These are phyloP conservation scores for Spicauda simplicius DNA, from an alignment of 2,888 invertebrate genomes.

Conservation along the genomic window DNA sequence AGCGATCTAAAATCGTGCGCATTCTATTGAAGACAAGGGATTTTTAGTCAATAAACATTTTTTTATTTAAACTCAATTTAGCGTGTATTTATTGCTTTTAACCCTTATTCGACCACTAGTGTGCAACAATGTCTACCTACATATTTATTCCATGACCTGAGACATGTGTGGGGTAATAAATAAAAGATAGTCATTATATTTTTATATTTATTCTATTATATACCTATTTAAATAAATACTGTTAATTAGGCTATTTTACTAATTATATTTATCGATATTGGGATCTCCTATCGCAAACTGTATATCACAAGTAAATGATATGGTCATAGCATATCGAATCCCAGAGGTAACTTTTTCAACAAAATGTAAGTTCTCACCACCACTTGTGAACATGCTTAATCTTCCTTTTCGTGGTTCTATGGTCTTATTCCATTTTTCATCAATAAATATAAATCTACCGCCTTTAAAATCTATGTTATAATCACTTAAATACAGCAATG, in stretches of 20 bases:
- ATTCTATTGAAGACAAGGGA: too few relatives aligned
- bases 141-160: too few relatives aligned
- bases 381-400: slow-evolving; percentile 94
- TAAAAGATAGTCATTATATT: background rate
- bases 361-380: slow-evolving; percentile 92
- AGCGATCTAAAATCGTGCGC: too few relatives aligned
- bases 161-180: background rate
- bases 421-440: slow-evolving; percentile 87
- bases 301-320: slow-evolving; percentile 94
- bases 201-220: background rate
- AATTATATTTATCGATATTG: slow-evolving; percentile 56
- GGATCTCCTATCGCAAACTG: slow-evolving; percentile 87
- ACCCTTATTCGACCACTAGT: too few relatives aligned
- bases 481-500: slow-evolving; percentile 91
- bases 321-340: slow-evolving; percentile 91
- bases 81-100: too few relatives aligned
- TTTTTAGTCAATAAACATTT: too few relatives aligned
- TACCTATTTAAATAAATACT: background rate
- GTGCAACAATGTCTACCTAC: too few relatives aligned
- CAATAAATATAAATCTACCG: slow-evolving; percentile 92
- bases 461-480: slow-evolving; percentile 91
- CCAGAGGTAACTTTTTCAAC: slow-evolving; percentile 92
- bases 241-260: background rate
- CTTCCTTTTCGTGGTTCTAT: slow-evolving; percentile 92
- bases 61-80: too few relatives aligned